phyloP scores from a whole-genome alignment of 2,113 vertebrate genomes.

The Tylochromis polylepis region DNA sequence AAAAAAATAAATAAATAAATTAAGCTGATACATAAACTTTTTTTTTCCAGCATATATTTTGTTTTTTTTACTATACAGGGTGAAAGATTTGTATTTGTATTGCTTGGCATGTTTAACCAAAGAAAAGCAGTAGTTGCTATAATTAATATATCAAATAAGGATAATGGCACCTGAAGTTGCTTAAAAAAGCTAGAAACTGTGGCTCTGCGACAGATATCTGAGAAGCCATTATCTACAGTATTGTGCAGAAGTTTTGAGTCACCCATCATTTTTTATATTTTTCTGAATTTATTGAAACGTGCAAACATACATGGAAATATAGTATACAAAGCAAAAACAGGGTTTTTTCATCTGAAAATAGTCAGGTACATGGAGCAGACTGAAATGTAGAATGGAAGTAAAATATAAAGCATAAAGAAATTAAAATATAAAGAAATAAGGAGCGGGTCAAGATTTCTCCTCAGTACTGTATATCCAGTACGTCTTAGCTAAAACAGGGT shows the following conservation, averaged over 20 bases:
- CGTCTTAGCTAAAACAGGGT: neutral
- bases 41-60: neutral
- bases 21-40: too few relatives aligned
- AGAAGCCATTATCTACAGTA: neutral
- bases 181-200: neutral
- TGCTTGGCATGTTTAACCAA: neutral
- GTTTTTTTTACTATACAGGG: fast-evolving
- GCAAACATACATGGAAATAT: neutral
- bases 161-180: neutral
- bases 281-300: neutral
- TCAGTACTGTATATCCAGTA: neutral
- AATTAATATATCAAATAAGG: neutral
- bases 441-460: neutral
- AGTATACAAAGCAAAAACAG: neutral
- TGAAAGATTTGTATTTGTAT: neutral
- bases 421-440: neutral
- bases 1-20: neutral
- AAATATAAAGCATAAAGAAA: neutral
- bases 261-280: neutral
- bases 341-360: fast-evolving
- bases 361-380: neutral
- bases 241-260: neutral
- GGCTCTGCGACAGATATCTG: too few relatives aligned
- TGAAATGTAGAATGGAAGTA: neutral
- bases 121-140: neutral